Base-by-base conservation (phyloP, 2,113 vertebrate species). In the Eudyptes chrysolophus region DNA sequence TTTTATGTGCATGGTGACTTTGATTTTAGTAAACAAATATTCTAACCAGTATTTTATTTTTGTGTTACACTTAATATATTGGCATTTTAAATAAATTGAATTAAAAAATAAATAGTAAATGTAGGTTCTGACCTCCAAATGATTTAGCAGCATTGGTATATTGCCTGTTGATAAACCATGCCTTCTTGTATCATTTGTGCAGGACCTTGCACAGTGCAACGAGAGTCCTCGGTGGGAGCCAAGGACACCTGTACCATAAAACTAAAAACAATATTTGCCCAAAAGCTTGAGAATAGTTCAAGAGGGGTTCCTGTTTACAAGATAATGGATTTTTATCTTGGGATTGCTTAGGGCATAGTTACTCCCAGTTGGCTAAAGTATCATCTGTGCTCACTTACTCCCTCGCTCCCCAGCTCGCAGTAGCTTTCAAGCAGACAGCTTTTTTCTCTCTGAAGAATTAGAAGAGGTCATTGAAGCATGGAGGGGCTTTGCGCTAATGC, bases 371-470 rank as follows among this genome's bases (percentile, higher is more conserved):
- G 52, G 36, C 42, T 87, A 22, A 88, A 93, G 54, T 71, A 38
- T 32, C 40, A 15, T 70, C 42, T 0, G 0, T 75, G 51, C 71
- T 88, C 46, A 11, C 68, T 92, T 74, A 70, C 13, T 83, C 46
- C 20, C 26, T 89, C 1, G 0, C 25, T 84, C 32, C 29, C 44
- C 0, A 2, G n/a, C 57, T 94, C 1, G 1, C 18, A 26, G 52
- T n/a, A 60, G 80, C 72, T 94, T 93, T 94, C 57, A 92, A 48
- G 55, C 57, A 84, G 51, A 14, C 9, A 20, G 32, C 6, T 2
- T 87, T 62, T 42, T 92, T 78, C 68, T 86, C 70, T 58, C 64
- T 89, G 64, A 94, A 82, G 87, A 76, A 30, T 75, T 62, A 84
- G 36, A 87, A 92, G 91, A 90, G 64, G 32, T 36, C 24, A 16